Evolutionary conservation across 1,140 invertebrate species (phyloP).

Genomic region (Papilio helenus): DNA sequence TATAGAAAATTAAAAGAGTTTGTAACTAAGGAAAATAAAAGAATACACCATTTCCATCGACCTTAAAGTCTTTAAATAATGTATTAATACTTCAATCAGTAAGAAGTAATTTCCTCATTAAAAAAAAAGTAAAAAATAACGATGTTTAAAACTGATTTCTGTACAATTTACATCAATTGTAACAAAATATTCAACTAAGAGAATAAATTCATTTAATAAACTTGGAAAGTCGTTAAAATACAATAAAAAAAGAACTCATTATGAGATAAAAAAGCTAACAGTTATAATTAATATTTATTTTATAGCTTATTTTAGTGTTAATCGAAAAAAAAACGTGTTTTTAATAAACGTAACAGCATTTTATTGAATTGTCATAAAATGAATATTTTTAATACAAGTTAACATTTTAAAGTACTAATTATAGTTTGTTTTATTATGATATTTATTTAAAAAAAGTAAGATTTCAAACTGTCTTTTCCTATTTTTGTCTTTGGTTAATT

Average conservation of each 20-base stretch:
- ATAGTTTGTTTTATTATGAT: not conserved
- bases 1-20: no score
- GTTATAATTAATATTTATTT: slow-evolving; percentile 17
- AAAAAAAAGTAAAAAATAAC: no score
- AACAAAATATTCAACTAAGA: not conserved
- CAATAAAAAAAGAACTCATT: not conserved
- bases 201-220: not conserved
- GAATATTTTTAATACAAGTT: not conserved
- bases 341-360: not conserved
- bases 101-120: no score
- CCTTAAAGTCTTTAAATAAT: no score
- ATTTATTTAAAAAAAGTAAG: not conserved
- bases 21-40: no score
- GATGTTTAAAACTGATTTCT: not conserved
- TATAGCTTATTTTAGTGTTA: not conserved
- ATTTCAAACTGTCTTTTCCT: not conserved
- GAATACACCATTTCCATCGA: no score
- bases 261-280: not conserved
- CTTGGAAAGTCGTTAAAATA: not conserved
- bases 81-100: no score
- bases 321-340: slow-evolving; percentile 5
- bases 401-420: not conserved
- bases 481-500: not conserved
- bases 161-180: not conserved
- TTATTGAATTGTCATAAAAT: not conserved